Conservation (phyloP, 2,888 invertebrate species). For the Oscheius sp. region DNA sequence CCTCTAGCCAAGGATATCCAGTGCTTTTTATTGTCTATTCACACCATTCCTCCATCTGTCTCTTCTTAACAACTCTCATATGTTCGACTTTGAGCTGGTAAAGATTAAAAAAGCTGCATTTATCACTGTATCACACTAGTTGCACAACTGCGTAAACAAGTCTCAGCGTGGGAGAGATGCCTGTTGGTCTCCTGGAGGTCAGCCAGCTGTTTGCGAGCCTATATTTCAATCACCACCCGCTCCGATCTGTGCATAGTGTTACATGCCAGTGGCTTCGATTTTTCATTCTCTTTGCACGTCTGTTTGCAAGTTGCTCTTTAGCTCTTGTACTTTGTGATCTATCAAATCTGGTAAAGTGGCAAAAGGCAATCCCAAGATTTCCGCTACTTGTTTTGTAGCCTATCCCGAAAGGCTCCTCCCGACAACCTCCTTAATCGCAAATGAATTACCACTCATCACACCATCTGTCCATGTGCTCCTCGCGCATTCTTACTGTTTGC, state of each 20-base stretch:
- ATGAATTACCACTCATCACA: conserved; percentile 27
- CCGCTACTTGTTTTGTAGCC: not conserved
- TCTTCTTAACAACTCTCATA: too few relatives aligned
- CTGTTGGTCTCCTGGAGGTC: conserved; percentile 32
- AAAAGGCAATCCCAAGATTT: too few relatives aligned
- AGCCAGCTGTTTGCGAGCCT: conserved; percentile 31
- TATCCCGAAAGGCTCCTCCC: not conserved
- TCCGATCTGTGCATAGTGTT: conserved; percentile 21
- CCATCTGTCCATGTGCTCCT: conserved; percentile 28
- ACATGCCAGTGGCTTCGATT: conserved; percentile 13
- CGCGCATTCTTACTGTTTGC: conserved; percentile 32
- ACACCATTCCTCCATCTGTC: not conserved
- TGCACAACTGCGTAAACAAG: conserved; percentile 20
- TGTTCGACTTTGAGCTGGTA: not conserved
- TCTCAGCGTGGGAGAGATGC: conserved; percentile 3
- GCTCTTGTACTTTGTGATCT: conserved; percentile 1
- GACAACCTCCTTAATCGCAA: conserved; percentile 1
- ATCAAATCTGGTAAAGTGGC: too few relatives aligned
- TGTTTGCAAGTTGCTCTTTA: not conserved
- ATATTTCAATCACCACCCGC: conserved; percentile 37
- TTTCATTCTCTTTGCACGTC: conserved; percentile 8
- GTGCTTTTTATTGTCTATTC: not conserved
- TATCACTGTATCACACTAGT: conserved; percentile 1
- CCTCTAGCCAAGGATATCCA: not conserved
- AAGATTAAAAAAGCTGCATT: not conserved